Evolutionary conservation across 2,797 vertebrate genomes (phyloP).

Genomic region (Dendrocincla fuliginosa): DNA sequence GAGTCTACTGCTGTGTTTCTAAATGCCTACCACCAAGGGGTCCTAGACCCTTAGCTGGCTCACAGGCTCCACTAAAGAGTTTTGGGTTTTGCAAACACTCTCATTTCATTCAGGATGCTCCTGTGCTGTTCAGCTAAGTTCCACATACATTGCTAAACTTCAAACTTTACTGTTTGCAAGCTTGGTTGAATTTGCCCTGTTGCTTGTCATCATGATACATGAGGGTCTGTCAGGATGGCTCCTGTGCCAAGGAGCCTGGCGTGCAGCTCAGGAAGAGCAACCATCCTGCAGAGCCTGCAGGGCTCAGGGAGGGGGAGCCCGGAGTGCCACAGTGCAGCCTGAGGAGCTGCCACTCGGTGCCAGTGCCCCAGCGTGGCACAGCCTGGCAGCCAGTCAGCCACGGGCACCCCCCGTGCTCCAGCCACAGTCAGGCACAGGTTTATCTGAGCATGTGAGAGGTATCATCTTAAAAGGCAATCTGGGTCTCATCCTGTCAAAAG

Average conservation of each 20-base stretch:
- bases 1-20: neutral
- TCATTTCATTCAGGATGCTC: neutral
- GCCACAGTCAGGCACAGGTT: neutral
- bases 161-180: neutral
- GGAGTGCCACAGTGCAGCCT: neutral
- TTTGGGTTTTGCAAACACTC: neutral
- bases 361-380: rapidly evolving
- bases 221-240: neutral
- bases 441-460: neutral
- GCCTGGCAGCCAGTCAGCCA: rapidly evolving
- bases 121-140: neutral
- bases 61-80: neutral
- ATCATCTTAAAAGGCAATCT: neutral
- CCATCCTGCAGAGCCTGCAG: neutral
- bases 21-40: neutral
- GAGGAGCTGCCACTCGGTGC: neutral
- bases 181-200: neutral
- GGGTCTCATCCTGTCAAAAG: neutral
- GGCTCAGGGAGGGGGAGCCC: neutral
- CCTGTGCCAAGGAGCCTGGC: neutral
- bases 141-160: neutral
- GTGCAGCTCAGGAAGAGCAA: neutral
- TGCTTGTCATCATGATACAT: rapidly evolving
- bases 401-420: neutral
- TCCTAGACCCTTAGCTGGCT: neutral